Base-by-base conservation (phyloP, 2,888 invertebrate species). In the Carcina quercana region DNA sequence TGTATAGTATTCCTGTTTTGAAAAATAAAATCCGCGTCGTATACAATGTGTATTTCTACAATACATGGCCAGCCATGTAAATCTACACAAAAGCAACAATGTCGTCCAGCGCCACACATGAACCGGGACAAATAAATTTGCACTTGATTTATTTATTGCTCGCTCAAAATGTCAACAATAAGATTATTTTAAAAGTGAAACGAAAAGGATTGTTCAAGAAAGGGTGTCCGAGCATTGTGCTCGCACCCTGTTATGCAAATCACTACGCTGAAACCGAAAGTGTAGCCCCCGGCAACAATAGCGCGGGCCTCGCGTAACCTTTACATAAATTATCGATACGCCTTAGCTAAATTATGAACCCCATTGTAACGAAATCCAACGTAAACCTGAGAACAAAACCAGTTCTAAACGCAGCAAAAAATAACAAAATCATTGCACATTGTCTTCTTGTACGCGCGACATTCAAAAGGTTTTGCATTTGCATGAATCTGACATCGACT, bases 71-170 rank as follows among this genome's bases (percentile, higher is more conserved):
- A n/a, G n/a, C n/a, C n/a, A n/a, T n/a, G n/a, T n/a, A n/a, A n/a
- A n/a, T n/a, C n/a, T n/a, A n/a, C n/a, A n/a, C n/a, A n/a, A n/a
- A 48, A 36, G 45, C 59, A 59, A 79, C 76, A 73, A 56, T 74
- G 76, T 78, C 53, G 57, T 52, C 49, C 47, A 42, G 44, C 45
- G 17, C 34, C 45, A 51, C 59, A 61, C 66, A 67, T 62, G 61
- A 59, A 37, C 58, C 56, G 62, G 59, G 70, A 69, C 69, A 58
- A 72, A 72, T 70, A 75, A 72, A 75, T 72, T 70, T 62, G 53
- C 58, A 47, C 59, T 56, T 82, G 83, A 82, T 82, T 80, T 83
- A 83, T 83, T 83, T 80, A 83, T 82, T 75, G 56, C 73, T 60
- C 55, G 44, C 59, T 68, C 68, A 69, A 69, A 74, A 74, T 73